Evolutionary conservation across 2,113 vertebrate species (phyloP), one percentile per base, ranked within the genome.

Genomic region (Pomatostomus ruficeps): DNA sequence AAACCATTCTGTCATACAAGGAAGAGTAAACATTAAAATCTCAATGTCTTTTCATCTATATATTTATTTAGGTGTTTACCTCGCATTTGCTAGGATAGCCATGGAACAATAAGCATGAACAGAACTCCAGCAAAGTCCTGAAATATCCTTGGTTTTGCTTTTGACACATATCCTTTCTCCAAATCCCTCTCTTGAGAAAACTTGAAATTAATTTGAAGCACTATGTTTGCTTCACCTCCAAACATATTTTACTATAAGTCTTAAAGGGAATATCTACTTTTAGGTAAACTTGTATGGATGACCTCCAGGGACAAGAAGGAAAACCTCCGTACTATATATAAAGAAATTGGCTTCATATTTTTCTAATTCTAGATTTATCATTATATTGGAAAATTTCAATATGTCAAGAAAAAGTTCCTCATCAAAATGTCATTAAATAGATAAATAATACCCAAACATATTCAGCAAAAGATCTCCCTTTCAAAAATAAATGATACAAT

Each of bases 91-190:
- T 71, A 36, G 8, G 25, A 22, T 36, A 57, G 17, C 15, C 9
- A 24, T 6, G 0, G 23, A 76, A 31, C 11, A 79, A 38, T 49
- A 35, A 42, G 3, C 0, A 4, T 13, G 5, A 83, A 51, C 12
- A 67, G 36, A 85, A 66, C n/a, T 75, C 40, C n/a, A 80, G 16
- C 7, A 51, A 93, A 77, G 36, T 55, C 54, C 31, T 66, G 45
- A 85, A 77, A 77, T 70, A 40, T 24, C 36, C 74, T 81, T 87
- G 26, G 6, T 38, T 94, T 82, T 88, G 11, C 12, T 75, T 52
- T 71, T 85, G 48, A 25, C 35, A 38, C 5, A 42, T 15, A 58
- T 29, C 21, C 19, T 88, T 88, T 49, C 38, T 58, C 11, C 33
- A 85, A 89, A 73, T 75, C 3, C 7, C 7, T 75, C 21, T 51